These are phyloP conservation scores for Leptinotarsa tumamoca DNA, from an alignment of 2,888 invertebrate genomes.

Conservation along the genomic window DNA sequence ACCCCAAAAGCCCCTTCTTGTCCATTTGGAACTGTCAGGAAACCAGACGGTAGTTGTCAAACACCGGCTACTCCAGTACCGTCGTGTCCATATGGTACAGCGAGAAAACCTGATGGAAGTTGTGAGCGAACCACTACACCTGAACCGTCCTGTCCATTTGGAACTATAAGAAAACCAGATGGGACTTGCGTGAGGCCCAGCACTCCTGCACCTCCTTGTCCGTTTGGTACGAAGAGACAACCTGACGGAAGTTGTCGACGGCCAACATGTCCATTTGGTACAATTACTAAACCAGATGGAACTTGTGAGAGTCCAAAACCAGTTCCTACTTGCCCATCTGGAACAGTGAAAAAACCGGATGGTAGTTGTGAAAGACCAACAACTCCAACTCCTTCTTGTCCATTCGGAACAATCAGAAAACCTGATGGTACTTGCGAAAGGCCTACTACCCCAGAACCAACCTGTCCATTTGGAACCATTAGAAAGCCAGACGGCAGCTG, in stretches of 20 bases:
- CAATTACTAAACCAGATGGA: constrained; percentile 35
- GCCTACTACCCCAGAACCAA: constrained; percentile 26
- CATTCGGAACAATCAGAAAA: constrained; percentile 27
- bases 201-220: constrained; percentile 40
- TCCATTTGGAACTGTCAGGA: constrained; percentile 36
- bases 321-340: constrained; percentile 37
- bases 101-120: constrained; percentile 35
- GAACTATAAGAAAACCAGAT: constrained; percentile 31
- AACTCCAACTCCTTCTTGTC: constrained; percentile 26
- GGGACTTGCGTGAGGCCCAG: constrained; percentile 27
- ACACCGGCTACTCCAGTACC: constrained; percentile 27
- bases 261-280: constrained; percentile 41
- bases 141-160: constrained; percentile 34
- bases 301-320: constrained; percentile 22
- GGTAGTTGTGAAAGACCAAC: constrained; percentile 32
- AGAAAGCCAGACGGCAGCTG: constrained; percentile 28
- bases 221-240: constrained; percentile 40
- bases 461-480: constrained; percentile 43
- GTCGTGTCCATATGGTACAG: constrained; percentile 23
- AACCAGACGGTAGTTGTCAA: constrained; percentile 27
- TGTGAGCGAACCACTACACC: constrained; percentile 34
- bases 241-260: constrained; percentile 37
- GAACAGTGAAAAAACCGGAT: constrained; percentile 29
- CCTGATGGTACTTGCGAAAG: constrained; percentile 26
- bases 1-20: constrained; percentile 26